These are phyloP conservation scores for Xestia rhomboidea DNA, from an alignment of 2,888 invertebrate genomes.

Conservation along the genomic window DNA sequence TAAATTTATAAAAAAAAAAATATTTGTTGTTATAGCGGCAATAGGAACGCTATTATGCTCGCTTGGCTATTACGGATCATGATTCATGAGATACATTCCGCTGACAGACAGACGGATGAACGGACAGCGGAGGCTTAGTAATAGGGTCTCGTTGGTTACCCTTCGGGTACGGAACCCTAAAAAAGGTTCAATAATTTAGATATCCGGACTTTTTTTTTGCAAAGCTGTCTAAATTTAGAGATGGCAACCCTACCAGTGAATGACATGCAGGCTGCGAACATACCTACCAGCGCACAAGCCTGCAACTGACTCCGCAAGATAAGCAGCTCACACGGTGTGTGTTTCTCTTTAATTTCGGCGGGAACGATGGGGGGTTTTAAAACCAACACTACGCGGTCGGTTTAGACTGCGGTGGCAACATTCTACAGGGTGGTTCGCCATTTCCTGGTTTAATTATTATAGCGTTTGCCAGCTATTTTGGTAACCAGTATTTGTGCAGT, in stretches of 20 bases:
- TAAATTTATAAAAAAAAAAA: too few relatives aligned
- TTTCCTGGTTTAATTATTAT: neutral
- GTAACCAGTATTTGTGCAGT: neutral
- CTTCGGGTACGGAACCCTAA: too few relatives aligned
- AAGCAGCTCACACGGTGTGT: conserved; percentile 43
- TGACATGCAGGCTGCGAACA: conserved; percentile 28
- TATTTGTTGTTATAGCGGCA: too few relatives aligned
- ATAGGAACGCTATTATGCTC: too few relatives aligned
- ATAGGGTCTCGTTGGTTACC: too few relatives aligned
- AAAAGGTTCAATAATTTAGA: neutral
- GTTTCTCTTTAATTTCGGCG: conserved; percentile 54
- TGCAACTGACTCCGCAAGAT: conserved; percentile 51
- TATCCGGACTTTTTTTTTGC: neutral
- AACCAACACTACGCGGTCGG: conserved; percentile 18
- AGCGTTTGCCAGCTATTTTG: neutral
- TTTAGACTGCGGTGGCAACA: conserved; percentile 6
- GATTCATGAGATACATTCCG: too few relatives aligned
- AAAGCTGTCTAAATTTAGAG: neutral
- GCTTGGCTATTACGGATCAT: too few relatives aligned
- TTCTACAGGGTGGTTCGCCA: neutral
- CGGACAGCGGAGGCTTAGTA: too few relatives aligned
- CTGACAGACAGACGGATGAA: too few relatives aligned
- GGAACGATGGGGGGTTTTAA: conserved; percentile 33
- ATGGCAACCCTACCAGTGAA: conserved; percentile 26
- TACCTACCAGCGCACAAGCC: conserved; percentile 32